phyloP scores from a whole-genome alignment of 2,113 vertebrate species.

The Speoplatyrhinus poulsoni region DNA sequence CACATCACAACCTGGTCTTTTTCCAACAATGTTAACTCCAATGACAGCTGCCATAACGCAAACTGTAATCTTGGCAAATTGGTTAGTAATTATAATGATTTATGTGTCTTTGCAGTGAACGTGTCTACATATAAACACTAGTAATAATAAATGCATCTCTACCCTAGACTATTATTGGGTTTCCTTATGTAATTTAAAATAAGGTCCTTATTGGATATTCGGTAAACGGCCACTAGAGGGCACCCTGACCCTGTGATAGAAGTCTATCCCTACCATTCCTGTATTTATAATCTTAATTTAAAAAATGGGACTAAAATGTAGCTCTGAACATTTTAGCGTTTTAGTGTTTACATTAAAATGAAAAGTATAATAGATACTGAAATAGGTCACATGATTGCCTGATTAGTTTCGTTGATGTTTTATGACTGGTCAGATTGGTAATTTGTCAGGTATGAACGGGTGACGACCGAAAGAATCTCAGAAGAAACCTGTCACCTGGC shows the following conservation, averaged over 20 bases:
- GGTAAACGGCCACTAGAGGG: background rate
- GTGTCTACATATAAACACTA: too few species aligned
- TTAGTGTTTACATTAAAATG: background rate
- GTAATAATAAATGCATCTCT: too few species aligned
- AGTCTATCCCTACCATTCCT: too few species aligned
- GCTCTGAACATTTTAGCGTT: background rate
- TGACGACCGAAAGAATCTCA: background rate
- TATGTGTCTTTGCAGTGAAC: too few species aligned
- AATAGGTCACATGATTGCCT: background rate
- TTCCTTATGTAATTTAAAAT: background rate
- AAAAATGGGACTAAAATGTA: background rate
- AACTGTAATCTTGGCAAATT: too few species aligned
- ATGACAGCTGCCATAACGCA: too few species aligned
- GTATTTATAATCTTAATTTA: background rate
- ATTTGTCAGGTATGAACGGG: background rate
- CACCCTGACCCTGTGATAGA: background rate
- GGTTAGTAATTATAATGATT: too few species aligned
- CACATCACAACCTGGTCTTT: too few species aligned
- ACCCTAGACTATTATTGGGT: too few species aligned
- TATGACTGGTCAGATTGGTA: background rate
- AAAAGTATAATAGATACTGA: background rate
- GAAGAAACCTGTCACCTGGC: slow-evolving; percentile 18
- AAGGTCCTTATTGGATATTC: background rate
- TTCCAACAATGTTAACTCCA: too few species aligned
- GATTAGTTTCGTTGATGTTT: background rate